These are phyloP conservation scores for Philypnodon macrostomus DNA, from an alignment of 2,797 vertebrate genomes.

Conservation along the genomic window DNA sequence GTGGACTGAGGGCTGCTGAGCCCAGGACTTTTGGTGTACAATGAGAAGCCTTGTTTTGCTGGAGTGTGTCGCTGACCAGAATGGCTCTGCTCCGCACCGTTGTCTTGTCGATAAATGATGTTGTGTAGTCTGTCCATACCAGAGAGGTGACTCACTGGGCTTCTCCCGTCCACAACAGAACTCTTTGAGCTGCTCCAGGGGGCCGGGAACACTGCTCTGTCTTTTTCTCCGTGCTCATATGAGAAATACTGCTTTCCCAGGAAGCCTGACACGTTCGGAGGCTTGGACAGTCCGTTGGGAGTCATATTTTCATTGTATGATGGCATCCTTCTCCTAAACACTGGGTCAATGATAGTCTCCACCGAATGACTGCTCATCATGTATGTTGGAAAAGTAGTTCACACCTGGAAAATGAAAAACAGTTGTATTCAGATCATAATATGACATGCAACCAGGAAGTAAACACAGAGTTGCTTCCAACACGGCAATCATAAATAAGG, in stretches of 20 bases:
- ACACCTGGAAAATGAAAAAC: constrained; percentile 45
- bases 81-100: constrained; percentile 56
- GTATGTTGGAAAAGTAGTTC: constrained; percentile 35
- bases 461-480: neutral
- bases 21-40: constrained; percentile 60
- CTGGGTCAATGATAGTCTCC: constrained; percentile 64
- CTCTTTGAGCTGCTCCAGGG: constrained; percentile 70
- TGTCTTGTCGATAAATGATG: constrained; percentile 69
- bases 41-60: constrained; percentile 63
- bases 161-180: constrained; percentile 53
- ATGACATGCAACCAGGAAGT: neutral
- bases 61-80: constrained; percentile 53
- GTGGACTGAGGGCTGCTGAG: constrained; percentile 37
- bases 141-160: constrained; percentile 62
- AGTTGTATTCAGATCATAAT: neutral
- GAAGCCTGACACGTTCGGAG: constrained; percentile 53
- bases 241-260: constrained; percentile 75
- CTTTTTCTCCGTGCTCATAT: constrained; percentile 70
- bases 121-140: constrained; percentile 62
- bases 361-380: constrained; percentile 80
- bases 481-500: too few relatives aligned
- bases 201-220: constrained; percentile 50
- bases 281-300: constrained; percentile 54
- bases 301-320: constrained; percentile 68
- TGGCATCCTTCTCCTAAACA: constrained; percentile 78